Base-by-base conservation (phyloP, 2,797 vertebrate species). In the Argya squamiceps region DNA sequence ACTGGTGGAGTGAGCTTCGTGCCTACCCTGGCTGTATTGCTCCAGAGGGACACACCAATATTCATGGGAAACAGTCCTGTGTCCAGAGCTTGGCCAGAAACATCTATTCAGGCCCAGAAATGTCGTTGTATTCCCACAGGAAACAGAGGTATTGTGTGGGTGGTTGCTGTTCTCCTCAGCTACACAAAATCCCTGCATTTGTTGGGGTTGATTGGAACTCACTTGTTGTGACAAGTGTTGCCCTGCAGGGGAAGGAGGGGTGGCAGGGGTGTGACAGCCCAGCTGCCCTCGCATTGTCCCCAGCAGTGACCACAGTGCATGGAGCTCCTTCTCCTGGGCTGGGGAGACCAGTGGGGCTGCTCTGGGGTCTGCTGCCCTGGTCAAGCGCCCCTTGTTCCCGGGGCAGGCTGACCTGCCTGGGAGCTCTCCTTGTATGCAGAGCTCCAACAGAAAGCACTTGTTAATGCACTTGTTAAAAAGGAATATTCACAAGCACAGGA, bases 221-320 rank as follows among this genome's bases (percentile, higher is more conserved):
- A 4, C 58, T 58, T 19, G 12, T 60, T 75, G 39, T 71, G 64
- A 32, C 1, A 3, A 50, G 56, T 30, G 50, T 50, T 86, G 46
- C 20, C 32, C 43, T 20, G 67, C 23, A 12, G 22, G 50, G 0
- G 4, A 49, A 69, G 83, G 39, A 78, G 59, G 23, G 82, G 39
- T 3, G 50, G 59, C 58, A 87, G 81, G 59, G 62, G 62, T 4
- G 24, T 46, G 79, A 36, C 60, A 36, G 63, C 53, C 22, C 63
- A 67, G 67, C 49, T 70, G 83, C 79, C 22, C 56, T 52, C 8
- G 3, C 39, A 15, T 9, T 58, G 64, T 70, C 36, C 62, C 0
- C 0, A 32, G 44, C 34, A n/a, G 63, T 23, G 41, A 18, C 74
- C 0, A 0, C 53, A 20, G 52, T 0, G 6, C 75, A 16, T 1